Evolutionary conservation across 2,113 vertebrate species (phyloP).

Genomic region (Crocuta crocuta): DNA sequence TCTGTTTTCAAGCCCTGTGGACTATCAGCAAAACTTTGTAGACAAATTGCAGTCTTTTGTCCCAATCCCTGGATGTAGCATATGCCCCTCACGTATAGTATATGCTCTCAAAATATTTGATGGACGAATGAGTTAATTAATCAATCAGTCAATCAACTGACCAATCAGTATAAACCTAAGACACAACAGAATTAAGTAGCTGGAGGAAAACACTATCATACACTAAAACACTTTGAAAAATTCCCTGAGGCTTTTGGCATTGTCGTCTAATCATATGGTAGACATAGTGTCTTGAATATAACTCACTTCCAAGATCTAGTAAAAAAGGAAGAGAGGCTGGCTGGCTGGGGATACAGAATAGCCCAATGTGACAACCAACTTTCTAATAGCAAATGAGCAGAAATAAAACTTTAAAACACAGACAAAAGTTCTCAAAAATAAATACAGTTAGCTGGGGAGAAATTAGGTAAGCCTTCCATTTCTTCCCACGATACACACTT

Average conservation of each 20-base stretch:
- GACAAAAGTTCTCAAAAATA: background rate
- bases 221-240: constrained; percentile 21
- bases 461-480: background rate
- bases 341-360: background rate
- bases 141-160: background rate
- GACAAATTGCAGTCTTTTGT: background rate
- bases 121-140: background rate
- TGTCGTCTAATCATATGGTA: background rate
- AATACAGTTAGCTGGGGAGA: background rate
- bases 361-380: background rate
- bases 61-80: background rate
- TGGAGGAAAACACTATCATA: constrained; percentile 47
- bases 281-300: background rate
- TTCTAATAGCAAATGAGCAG: background rate
- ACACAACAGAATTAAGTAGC: constrained; percentile 61
- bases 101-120: background rate
- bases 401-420: background rate
- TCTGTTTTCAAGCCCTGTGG: constrained; percentile 66
- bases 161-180: constrained; percentile 48
- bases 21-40: constrained; percentile 27
- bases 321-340: background rate
- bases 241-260: constrained; percentile 58
- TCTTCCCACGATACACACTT: background rate
- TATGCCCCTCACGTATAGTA: background rate
- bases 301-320: background rate